Conservation (phyloP, 1,140 invertebrate genomes). For the Holotrichia oblita region DNA sequence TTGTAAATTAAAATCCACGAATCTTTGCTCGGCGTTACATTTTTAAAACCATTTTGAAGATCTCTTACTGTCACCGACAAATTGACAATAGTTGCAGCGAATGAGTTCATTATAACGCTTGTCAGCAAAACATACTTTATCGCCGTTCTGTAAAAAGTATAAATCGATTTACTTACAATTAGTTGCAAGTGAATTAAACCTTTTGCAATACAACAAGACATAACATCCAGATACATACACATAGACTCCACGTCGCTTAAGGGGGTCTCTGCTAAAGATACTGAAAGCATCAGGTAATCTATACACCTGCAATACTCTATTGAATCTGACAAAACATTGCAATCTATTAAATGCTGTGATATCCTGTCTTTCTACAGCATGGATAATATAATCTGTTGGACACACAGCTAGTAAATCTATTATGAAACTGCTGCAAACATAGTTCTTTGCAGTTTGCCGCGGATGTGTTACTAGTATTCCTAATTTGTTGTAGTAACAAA, state of each 20-base stretch:
- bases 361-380: not conserved
- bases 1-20: too few species aligned
- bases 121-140: too few species aligned
- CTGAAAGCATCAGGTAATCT: constrained; percentile 31
- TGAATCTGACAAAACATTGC: constrained; percentile 34
- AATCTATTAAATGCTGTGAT: constrained; percentile 6
- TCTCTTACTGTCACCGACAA: too few species aligned
- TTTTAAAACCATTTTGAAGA: too few species aligned
- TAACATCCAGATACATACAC: too few species aligned
- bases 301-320: constrained; percentile 36
- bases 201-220: too few species aligned
- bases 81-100: too few species aligned
- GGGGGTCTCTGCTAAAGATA: not conserved
- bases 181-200: too few species aligned
- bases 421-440: constrained; percentile 60
- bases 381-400: constrained; percentile 50
- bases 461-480: constrained; percentile 62
- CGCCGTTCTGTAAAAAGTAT: too few species aligned
- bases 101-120: too few species aligned
- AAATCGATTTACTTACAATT: too few species aligned
- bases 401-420: constrained; percentile 59
- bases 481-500: constrained; percentile 61
- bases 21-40: too few species aligned
- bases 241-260: not conserved
- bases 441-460: constrained; percentile 59